Evolutionary conservation across 2,797 vertebrate genomes (phyloP), one percentile per base, ranked within the genome.

Genomic region (Petrocephalus sullivani): DNA sequence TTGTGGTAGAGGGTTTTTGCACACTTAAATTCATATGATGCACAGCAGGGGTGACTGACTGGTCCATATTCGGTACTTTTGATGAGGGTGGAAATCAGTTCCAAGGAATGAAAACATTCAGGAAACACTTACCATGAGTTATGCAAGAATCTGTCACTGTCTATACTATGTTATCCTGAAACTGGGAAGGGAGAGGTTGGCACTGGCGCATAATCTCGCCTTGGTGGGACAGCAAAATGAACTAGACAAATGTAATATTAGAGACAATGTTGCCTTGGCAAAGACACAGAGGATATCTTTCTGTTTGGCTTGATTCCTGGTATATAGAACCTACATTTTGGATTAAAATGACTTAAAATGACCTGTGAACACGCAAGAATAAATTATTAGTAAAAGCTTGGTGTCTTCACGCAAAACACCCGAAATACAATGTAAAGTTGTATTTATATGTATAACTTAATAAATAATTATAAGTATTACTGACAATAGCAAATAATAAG

Each of bases 81-180:
- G 51, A 54, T 54, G 82, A 84, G 82, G 53, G 82, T 28, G 49
- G 21, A 33, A 28, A 16, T n/a, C 14, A 56, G n/a, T 85, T 28
- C 82, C n/a, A 85, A 23, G 82, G 53, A 54, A 85, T 54, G 53
- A 33, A 56, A 54, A 85, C 82, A 85, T 85, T 56, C 82, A 85
- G 21, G 82, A 54, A 28, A 54, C 82, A 53, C 19, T 54, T 83
- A 53, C 51, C 21, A 16, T 54, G 82, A 1, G 19, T 54, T 56
- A 85, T 14, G 4, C 49, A 85, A 54, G 49, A 54, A 56, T 28
- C 23, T 1, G 21, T 54, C 19, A 54, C 51, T 16, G 23, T 16
- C 16, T 83, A 49, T 51, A 21, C 49, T 28, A 49, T 3, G 4
- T 53, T 28, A 49, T 83, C 49, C 81, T 28, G 51, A 54, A 14